A percentile compares a stretch with the other conserved stretches of the same genome.
phyloP scores from a whole-genome alignment of 2,113 vertebrate species.

The Vidua macroura region DNA sequence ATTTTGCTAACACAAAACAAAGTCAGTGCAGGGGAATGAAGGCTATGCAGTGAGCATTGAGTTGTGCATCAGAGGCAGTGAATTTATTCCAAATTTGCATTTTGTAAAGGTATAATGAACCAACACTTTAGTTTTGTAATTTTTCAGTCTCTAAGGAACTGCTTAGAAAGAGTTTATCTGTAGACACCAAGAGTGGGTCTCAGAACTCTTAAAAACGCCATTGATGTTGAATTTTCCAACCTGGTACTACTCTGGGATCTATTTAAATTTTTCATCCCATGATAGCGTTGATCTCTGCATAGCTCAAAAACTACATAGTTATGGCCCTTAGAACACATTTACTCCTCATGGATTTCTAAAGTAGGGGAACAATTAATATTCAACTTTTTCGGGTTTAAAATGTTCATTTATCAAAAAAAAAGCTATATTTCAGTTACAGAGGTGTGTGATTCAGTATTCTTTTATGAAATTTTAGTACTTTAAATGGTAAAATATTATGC shows the following conservation, averaged over 20 bases:
- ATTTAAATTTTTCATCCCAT: not conserved
- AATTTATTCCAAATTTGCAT: not conserved
- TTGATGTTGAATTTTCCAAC: not conserved
- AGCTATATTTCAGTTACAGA: not conserved
- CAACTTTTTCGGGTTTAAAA: not conserved
- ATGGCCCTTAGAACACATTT: not conserved
- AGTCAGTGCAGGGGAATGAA: not conserved
- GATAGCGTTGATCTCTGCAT: not conserved
- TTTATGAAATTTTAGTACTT: not conserved
- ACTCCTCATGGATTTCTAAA: not conserved
- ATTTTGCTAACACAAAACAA: not conserved
- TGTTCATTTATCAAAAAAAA: not conserved
- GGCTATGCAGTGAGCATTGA: not conserved
- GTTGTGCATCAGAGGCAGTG: not conserved
- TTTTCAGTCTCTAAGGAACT: not conserved
- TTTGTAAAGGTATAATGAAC: not conserved
- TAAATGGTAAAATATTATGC: not conserved
- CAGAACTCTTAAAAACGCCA: not conserved
- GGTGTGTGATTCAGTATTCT: not conserved
- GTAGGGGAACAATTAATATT: not conserved
- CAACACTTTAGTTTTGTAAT: not conserved
- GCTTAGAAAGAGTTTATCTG: not conserved
- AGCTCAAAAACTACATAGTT: not conserved
- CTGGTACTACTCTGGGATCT: not conserved
- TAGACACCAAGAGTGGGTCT: not conserved